Evolutionary conservation across 2,888 invertebrate genomes (phyloP).

Genomic region (Troides aeacus): DNA sequence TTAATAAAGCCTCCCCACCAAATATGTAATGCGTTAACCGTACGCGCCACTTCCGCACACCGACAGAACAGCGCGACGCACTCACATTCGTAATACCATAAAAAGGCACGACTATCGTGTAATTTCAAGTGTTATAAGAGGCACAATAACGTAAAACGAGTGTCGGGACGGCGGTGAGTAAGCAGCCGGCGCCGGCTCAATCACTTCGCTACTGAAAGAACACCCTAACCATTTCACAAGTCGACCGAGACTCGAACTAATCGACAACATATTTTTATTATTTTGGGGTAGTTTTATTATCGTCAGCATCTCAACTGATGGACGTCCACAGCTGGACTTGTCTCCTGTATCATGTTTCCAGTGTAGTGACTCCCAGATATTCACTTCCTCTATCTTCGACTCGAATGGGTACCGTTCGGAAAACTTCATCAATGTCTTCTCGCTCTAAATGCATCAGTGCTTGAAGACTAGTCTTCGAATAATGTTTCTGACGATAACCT

Average conservation of each 20-base stretch:
- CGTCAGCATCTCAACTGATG: too few species aligned
- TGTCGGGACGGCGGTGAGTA: constrained; percentile 25
- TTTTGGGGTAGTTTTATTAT: too few species aligned
- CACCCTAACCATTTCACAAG: background rate
- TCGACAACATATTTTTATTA: too few species aligned
- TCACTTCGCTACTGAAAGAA: constrained; percentile 6
- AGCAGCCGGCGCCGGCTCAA: constrained; percentile 27
- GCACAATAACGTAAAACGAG: constrained; percentile 14
- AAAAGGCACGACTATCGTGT: constrained; percentile 24
- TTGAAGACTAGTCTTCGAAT: too few species aligned
- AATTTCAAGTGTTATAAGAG: constrained; percentile 26
- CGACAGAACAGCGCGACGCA: constrained; percentile 3
- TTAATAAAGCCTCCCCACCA: background rate
- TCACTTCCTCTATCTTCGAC: too few species aligned
- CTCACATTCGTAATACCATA: constrained; percentile 10
- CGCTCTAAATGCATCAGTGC: too few species aligned
- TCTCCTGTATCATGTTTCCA: too few species aligned
- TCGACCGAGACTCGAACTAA: constrained; percentile 7
- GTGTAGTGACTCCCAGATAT: too few species aligned
- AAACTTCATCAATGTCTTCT: too few species aligned
- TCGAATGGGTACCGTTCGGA: too few species aligned
- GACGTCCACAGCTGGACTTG: too few species aligned
- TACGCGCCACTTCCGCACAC: constrained; percentile 23
- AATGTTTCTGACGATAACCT: too few species aligned
- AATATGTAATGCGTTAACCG: constrained; percentile 3